phyloP scores from a whole-genome alignment of 1,140 invertebrate genomes.

The Heliothis virescens region DNA sequence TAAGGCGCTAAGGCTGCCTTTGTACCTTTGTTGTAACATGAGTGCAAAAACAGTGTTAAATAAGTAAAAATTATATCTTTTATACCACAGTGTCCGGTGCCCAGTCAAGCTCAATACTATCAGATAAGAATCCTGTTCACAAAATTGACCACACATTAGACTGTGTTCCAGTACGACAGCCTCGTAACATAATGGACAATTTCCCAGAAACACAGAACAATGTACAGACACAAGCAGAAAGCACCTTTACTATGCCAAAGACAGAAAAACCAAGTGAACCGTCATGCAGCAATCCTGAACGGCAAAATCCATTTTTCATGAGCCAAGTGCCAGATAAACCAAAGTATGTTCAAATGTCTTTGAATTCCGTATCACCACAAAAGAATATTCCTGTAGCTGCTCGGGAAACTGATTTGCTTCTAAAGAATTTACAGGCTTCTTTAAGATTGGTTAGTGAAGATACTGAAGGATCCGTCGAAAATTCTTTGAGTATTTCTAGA shows the following conservation, averaged over 20 bases:
- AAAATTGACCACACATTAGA: conserved; percentile 73
- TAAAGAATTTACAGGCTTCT: conserved; percentile 66
- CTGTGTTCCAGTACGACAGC: conserved; percentile 73
- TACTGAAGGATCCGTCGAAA: conserved; percentile 70
- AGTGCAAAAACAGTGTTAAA: neutral
- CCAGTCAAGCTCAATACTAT: conserved; percentile 21
- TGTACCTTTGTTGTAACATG: neutral
- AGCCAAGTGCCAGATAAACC: conserved; percentile 41
- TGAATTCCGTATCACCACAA: conserved; percentile 34
- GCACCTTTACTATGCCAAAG: conserved; percentile 41
- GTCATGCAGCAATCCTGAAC: neutral
- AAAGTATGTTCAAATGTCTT: conserved; percentile 38
- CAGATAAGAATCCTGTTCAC: conserved; percentile 49
- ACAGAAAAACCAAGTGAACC: conserved; percentile 29
- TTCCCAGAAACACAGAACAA: conserved; percentile 45
- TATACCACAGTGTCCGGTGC: conserved; percentile 62
- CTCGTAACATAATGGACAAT: conserved; percentile 58
- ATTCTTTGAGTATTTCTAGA: conserved; percentile 78
- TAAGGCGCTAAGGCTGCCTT: neutral
- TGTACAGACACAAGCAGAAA: conserved; percentile 38
- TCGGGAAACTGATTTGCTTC: conserved; percentile 56
- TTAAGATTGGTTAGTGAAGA: conserved; percentile 64
- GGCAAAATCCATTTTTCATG: conserved; percentile 24
- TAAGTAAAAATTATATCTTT: neutral
- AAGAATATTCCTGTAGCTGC: conserved; percentile 17